phyloP scores from a whole-genome alignment of 2,797 vertebrate genomes.

The Pangasius macronema region DNA sequence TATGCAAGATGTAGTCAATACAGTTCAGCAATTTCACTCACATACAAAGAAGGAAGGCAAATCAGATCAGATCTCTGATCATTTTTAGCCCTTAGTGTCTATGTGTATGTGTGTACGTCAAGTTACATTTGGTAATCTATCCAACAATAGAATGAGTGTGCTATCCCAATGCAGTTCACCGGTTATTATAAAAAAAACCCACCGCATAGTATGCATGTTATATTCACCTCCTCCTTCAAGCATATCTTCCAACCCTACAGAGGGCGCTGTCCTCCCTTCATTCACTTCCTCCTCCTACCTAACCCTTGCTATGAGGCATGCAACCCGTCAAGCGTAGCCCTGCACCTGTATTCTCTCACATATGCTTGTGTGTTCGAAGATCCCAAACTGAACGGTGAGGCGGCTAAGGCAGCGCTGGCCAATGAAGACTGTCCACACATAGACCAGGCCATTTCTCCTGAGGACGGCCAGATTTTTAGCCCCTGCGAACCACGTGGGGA shows the following conservation, averaged over 20 bases:
- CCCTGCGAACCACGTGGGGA: conserved; percentile 80
- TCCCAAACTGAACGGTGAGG: conserved; percentile 91
- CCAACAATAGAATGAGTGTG: conserved; percentile 35
- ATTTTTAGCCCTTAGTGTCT: background rate
- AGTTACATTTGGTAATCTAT: background rate
- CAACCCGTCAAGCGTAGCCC: conserved; percentile 23
- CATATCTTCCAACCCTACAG: conserved; percentile 9
- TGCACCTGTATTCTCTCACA: conserved; percentile 79
- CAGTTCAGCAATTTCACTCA: background rate
- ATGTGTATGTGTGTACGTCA: background rate
- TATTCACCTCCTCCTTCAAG: conserved; percentile 25
- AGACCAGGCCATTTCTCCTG: conserved; percentile 88
- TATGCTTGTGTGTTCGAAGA: conserved; percentile 92
- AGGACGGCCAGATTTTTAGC: conserved; percentile 87
- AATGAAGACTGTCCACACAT: conserved; percentile 92
- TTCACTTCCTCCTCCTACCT: conserved; percentile 18
- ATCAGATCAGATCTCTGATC: background rate
- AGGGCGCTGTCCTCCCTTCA: background rate
- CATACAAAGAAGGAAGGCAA: background rate
- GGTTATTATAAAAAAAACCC: background rate
- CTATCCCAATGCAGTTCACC: conserved; percentile 43
- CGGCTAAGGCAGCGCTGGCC: conserved; percentile 89
- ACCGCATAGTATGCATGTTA: conserved; percentile 2
- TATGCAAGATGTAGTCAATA: background rate
- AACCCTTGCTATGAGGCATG: conserved; percentile 39